Base-by-base conservation (phyloP, 2,113 vertebrate species). In the Cyprinodon variegatus region DNA sequence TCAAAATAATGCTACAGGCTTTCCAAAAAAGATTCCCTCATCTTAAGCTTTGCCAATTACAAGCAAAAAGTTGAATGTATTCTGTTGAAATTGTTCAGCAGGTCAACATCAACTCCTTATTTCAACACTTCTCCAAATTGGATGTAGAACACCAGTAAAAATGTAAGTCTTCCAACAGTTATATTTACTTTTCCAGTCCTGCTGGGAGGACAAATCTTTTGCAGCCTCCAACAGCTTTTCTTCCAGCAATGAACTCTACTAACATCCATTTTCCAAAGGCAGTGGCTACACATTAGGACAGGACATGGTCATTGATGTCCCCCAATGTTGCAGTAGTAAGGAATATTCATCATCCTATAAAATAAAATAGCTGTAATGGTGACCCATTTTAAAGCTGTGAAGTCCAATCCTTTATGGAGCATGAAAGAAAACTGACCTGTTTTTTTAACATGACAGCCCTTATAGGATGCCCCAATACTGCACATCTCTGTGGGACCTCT, bases 401-500 rank as follows among this genome's bases (percentile, higher is more conserved):
- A 53, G 20, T 57, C 41, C 5, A 9, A 41, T 41, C 41, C 41
- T 41, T 4, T 41, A 41, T 41, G 9, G 48, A 50, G 22, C 22
- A 39, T 10, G 37, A 2, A 40, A 9, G 20, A 3, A 53, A 67
- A 1, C 12, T 38, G 1, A 85, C 90, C 84, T 88, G 72, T 65
- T 80, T 60, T 29, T 61, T 48, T 61, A 36, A 92, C 81, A 70
- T 85, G 53, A 48, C 91, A 93, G 61, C 83, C 76, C 17, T 61
- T 43, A 61, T 90, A 90, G 2, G 80, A 82, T 70, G 83, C 76
- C n/a, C 65, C n/a, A 15, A 15, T 88, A 84, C 11, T 43, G 62
- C 20, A 89, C n/a, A 88, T 89, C 74, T 67, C 89, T 83, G 3
- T 72, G 74, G 3, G 59, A 80, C 50, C 86, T 68, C 64, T 60